Base-by-base conservation (phyloP, 2,888 invertebrate genomes). In the Eupithecia subumbrata region DNA sequence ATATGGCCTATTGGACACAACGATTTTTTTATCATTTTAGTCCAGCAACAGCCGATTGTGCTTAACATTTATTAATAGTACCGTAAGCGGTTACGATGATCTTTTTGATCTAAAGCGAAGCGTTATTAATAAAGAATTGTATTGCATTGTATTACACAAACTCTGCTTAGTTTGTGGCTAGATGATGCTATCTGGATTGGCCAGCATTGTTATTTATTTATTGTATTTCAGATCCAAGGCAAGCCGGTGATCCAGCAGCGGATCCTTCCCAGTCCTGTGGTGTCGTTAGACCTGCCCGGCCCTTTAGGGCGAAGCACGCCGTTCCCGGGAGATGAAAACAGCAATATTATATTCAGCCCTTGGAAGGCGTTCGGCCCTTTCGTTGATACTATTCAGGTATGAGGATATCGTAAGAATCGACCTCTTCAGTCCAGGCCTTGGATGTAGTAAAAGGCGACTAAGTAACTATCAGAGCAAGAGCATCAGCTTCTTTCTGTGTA, bases 321-420 rank as follows among this genome's bases (percentile, higher is more conserved):
- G 0, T 81, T 85, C 5, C 90, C 93, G 0, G 88, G 88, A 2
- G 94, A 94, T 68, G 95, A 95, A 74, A 94, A 92, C 81, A 94
- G 85, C 84, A 94, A 94, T 80, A 94, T 95, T 60, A 95, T 95
- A 77, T 95, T 95, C 83, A 95, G 95, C 75, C 95, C 95, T 0
- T 95, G 95, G 95, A 95, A 95, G 83, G 91, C 94, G 0, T 94
- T 94, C 74, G 95, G 95, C 7, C 95, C 95, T 69, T 95, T 94
- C 67, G 94, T 95, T 25, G 95, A 95, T 78, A 94, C 91, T 16
- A 89, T 94, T 79, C 94, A 95, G 90, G 95, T 93, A 81, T 25
- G 40, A 12, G 9, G 18, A 73, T 63, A 63, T 63, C 8, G n/a
- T n/a, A 8, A 48, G 45, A 48, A 48, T 48, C 12, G n/a, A n/a